Base-by-base conservation (phyloP, 2,888 invertebrate genomes). In the Drosophila peninsularis region DNA sequence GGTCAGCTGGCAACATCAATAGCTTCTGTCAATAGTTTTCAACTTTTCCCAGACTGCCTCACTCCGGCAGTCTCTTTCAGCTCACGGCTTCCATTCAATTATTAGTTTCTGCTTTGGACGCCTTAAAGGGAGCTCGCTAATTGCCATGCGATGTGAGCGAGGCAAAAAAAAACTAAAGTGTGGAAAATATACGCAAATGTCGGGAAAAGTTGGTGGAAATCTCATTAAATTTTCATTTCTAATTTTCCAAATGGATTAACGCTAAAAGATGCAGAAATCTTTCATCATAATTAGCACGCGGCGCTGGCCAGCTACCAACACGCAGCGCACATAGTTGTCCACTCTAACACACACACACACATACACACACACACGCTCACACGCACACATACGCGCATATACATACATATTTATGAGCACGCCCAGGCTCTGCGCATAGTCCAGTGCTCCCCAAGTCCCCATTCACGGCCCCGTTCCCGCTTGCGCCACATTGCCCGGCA, bases 181-280 rank as follows among this genome's bases (percentile, higher is more conserved):
- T 69, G 62, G 57, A 63, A 70, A 80, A 62, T 62, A 27, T 49
- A 50, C 57, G 60, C 24, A 37, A 52, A 52, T 52, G 52, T 24
- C 24, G 52, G 21, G 19, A 30, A 68, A 85, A 82, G 87, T 78
- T 76, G 63, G 58, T 73, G 75, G 76, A 66, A 80, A 82, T 89
- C 90, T 80, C 90, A 91, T 91, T 90, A 90, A 85, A 90, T 81
- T 90, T 90, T 87, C 80, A 90, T 90, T 91, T 91, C 90, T 85
- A 90, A 90, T 90, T 90, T 90, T 90, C 91, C 90, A 91, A 90
- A 90, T 90, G 90, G 90, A 91, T 91, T 90, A 90, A 90, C 85
- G 75, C 90, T 83, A 87, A 90, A 85, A 90, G 89, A 88, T 85
- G 89, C 88, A 80, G 83, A 90, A 90, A 91, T 90, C 90, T 85